phyloP scores from a whole-genome alignment of 2,113 vertebrate genomes.

The Bubo bubo region DNA sequence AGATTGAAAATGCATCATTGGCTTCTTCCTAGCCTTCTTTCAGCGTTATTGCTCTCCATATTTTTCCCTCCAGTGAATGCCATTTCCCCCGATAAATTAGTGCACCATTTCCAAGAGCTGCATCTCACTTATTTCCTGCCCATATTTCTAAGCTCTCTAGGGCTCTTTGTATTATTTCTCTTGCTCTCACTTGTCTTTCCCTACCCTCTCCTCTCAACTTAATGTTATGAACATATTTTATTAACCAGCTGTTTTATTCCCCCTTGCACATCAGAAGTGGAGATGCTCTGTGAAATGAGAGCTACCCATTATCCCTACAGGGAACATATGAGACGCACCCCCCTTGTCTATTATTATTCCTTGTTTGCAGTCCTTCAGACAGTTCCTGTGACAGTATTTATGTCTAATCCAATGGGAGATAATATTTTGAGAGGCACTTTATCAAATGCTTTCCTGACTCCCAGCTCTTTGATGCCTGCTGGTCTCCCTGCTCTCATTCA shows the following conservation, averaged over 20 bases:
- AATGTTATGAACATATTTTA: constrained; percentile 42
- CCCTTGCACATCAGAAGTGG: background rate
- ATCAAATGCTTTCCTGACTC: background rate
- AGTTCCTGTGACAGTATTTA: constrained; percentile 23
- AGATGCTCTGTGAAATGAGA: background rate
- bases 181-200: background rate
- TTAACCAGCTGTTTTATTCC: constrained; percentile 19
- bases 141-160: background rate
- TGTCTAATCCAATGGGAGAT: constrained; percentile 20
- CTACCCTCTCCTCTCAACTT: background rate
- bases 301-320: background rate
- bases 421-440: constrained; percentile 38
- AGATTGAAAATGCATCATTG: background rate
- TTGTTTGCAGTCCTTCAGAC: constrained; percentile 18
- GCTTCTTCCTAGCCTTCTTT: background rate
- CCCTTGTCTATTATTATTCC: background rate
- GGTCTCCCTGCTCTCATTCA: background rate
- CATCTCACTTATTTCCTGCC: background rate
- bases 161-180: background rate
- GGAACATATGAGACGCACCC: background rate
- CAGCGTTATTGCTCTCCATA: background rate
- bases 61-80: background rate
- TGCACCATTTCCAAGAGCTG: background rate
- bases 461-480: constrained; percentile 36
- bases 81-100: background rate